Base-by-base conservation (phyloP, 2,888 invertebrate genomes). In the Myopa testacea region DNA sequence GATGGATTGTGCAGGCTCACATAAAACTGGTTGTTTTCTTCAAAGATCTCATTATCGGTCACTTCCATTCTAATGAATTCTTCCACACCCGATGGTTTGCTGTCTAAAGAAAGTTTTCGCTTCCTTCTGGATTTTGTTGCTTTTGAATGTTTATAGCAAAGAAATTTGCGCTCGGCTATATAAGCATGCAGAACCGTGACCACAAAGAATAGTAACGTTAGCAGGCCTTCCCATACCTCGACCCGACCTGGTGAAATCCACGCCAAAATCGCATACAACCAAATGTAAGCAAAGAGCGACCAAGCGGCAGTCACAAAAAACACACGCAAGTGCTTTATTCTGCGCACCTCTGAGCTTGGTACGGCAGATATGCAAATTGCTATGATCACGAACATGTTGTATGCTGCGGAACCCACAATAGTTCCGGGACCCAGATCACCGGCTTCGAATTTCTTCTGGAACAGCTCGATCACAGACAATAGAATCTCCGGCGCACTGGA, bases 11-110 rank as follows among this genome's bases (percentile, higher is more conserved):
- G 92, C 78, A 95, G 88, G 37, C 97, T 93, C 76, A 99, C 94
- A 90, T 96, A 99, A 90, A 99, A 99, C 90, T 99, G 98, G 90
- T 99, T 99, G 89, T 99, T 99, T 88, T 98, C 98, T 89, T 99
- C 99, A 89, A 99, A 99, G 0, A 99, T 95, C 83, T 99, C 99
- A 87, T 99, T 99, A 86, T 99, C 99, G 82, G 99, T 97, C 69
- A 99, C 97, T 87, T 97, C 95, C 74, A 99, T 93, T 77, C 93
- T 92, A 88, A 99, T 95, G 79, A 93, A 93, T 85, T 94, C 95
- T 68, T 93, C 93, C 83, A 98, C 98, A 6, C 97, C 96, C 0
- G 96, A 95, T 63, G 93, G 93, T 26, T 26, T 2, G 26, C 26
- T 26, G 26, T 26, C 26, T 26, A 2, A 26, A 26, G 26, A 26